phyloP scores from a whole-genome alignment of 2,797 vertebrate species.

The Huso huso region DNA sequence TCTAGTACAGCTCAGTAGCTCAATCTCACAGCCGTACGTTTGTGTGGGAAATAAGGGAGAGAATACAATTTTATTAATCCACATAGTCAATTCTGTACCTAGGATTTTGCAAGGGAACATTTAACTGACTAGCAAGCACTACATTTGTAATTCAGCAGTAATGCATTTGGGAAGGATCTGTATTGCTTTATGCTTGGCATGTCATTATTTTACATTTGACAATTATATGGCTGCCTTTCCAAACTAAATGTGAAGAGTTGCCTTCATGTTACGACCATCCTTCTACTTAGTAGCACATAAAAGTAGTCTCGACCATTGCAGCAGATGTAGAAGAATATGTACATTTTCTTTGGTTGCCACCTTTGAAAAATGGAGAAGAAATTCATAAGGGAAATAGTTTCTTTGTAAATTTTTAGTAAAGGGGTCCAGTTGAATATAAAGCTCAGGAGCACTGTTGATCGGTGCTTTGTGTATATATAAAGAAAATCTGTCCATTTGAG shows the following conservation, averaged over 20 bases:
- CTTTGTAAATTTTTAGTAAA: slow-evolving; percentile 71
- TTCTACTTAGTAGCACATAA: slow-evolving; percentile 42
- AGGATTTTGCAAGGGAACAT: slow-evolving; percentile 78
- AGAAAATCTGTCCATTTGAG: slow-evolving; percentile 56
- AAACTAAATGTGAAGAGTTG: slow-evolving; percentile 97
- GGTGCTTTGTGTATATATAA: slow-evolving; percentile 89
- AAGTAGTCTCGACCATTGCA: slow-evolving; percentile 5
- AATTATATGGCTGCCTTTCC: slow-evolving; percentile 89
- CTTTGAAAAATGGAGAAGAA: slow-evolving; percentile 26
- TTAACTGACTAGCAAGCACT: slow-evolving; percentile 77
- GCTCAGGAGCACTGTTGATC: slow-evolving; percentile 84
- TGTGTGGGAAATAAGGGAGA: slow-evolving; percentile 63
- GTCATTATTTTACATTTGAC: slow-evolving; percentile 87
- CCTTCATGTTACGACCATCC: slow-evolving; percentile 83
- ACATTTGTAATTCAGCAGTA: slow-evolving; percentile 67
- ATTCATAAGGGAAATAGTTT: slow-evolving; percentile 53
- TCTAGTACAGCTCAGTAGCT: slow-evolving; percentile 66
- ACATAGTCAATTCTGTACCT: slow-evolving; percentile 84
- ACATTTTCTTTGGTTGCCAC: slow-evolving; percentile 43
- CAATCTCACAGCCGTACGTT: slow-evolving; percentile 71
- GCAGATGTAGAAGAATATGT: slow-evolving; percentile 18
- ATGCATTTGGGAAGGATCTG: slow-evolving; percentile 67
- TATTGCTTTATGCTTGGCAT: slow-evolving; percentile 90
- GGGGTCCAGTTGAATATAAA: slow-evolving; percentile 54
- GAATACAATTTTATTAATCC: slow-evolving; percentile 69